Evolutionary conservation across 2,797 vertebrate genomes (phyloP), one percentile per base, ranked within the genome.

Genomic region (Enteromius radiatus): DNA sequence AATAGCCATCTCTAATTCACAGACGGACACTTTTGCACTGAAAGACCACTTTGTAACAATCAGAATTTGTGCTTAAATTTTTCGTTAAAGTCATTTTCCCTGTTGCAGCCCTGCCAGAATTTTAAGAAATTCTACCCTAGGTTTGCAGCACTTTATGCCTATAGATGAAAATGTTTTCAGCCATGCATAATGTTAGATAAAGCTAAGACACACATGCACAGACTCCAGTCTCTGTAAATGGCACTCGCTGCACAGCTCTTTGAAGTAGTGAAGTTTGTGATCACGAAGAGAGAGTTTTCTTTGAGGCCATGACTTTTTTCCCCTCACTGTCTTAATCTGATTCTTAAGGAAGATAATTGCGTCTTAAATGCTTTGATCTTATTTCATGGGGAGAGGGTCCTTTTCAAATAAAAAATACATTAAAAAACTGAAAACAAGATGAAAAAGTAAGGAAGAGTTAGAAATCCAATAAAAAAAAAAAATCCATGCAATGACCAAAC

Each of bases 261-360:
- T 84, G 82, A 86, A 86, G 85, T 84, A 31, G 49, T 75, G 26
- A 81, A 77, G 78, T 81, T 76, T 83, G 78, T 47, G 82, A 81
- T 86, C 76, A 81, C 19, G 38, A 33, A 75, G 78, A 38, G 73
- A 78, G 82, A 77, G 75, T 81, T 80, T 74, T 81, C 78, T 86
- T 78, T 81, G 78, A 81, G 85, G 78, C 82, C 43, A 81, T 67
- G 74, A 61, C 78, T 84, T 49, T 75, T 74, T 80, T 84, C 11
- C 23, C 43, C 45, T 43, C 7, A 45, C n/a, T 78, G 73, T 78
- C 76, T 83, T 75, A 82, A 85, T 80, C 84, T 28, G 84, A 86
- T 83, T 84, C 52, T 84, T 84, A 84, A 78, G 82, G 67, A 71
- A 75, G 82, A 84, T 86, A 81, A 86, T 86, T 84, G 69, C 63